A percentile compares a stretch with the other conserved stretches of the same genome.
phyloP scores from a whole-genome alignment of 1,140 invertebrate species.

The Schmidtea mediterranea region DNA sequence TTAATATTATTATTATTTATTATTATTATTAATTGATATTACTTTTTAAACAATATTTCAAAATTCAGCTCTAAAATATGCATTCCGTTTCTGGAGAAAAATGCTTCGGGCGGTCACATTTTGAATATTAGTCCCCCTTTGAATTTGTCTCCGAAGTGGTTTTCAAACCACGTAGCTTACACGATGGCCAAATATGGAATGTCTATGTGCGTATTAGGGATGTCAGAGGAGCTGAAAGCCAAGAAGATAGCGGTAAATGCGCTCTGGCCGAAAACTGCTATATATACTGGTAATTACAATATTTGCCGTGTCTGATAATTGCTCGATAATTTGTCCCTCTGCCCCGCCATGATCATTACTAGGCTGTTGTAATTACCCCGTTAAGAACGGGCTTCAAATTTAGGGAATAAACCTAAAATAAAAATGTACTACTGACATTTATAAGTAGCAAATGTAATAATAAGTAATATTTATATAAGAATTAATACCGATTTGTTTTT shows the following conservation, averaged over 20 bases:
- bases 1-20: no score
- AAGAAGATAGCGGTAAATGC: slow-evolving; percentile 74
- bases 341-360: no score
- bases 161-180: slow-evolving; percentile 60
- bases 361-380: no score
- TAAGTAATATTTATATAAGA: no score
- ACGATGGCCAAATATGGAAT: slow-evolving; percentile 97
- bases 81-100: slow-evolving; percentile 59
- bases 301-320: background rate
- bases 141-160: slow-evolving; percentile 65
- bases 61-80: slow-evolving; percentile 43
- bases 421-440: no score
- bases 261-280: slow-evolving; percentile 68
- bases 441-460: no score
- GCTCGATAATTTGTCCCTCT: background rate
- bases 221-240: slow-evolving; percentile 61
- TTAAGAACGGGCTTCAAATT: no score
- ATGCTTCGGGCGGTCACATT: slow-evolving; percentile 61
- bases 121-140: slow-evolving; percentile 79
- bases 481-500: no score
- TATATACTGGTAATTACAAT: background rate
- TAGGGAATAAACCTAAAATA: no score
- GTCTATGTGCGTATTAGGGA: slow-evolving; percentile 89
- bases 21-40: no score
- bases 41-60: no score